Evolutionary conservation across 1,140 invertebrate species (phyloP).

Genomic region (Bathynomus jamesi): DNA sequence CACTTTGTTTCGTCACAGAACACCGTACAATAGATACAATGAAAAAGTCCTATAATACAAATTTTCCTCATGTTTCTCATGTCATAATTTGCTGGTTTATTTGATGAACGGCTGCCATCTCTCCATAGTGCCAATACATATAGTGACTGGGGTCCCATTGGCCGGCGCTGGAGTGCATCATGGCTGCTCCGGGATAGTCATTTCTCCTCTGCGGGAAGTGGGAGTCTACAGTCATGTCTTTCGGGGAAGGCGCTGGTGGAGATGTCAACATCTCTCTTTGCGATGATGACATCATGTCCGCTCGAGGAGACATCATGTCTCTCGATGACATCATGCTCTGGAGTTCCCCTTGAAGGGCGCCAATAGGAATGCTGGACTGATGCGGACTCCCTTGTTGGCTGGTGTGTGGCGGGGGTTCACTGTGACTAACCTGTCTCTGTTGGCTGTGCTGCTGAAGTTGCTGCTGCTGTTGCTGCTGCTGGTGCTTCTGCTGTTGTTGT

Average conservation of each 20-base stretch:
- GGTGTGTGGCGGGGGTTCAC: too few species aligned
- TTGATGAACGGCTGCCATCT: conserved; percentile 17
- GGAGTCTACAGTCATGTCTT: conserved; percentile 7
- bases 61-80: background rate
- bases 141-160: conserved; percentile 14
- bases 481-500: background rate
- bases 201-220: conserved; percentile 2
- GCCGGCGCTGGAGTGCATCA: conserved; percentile 6
- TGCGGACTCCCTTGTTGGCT: background rate
- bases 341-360: background rate
- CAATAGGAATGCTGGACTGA: background rate
- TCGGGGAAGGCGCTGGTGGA: conserved; percentile 9
- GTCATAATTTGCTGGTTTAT: conserved; percentile 21
- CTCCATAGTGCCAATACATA: conserved; percentile 20
- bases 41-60: background rate
- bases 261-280: conserved; percentile 18
- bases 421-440: background rate
- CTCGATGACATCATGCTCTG: background rate
- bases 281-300: background rate
- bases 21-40: background rate
- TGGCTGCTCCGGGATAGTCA: background rate
- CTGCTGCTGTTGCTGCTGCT: background rate
- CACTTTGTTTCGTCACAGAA: too few species aligned
- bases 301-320: background rate
- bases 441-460: background rate